Evolutionary conservation across 2,888 invertebrate genomes (phyloP).

Genomic region (Xestia rhomboidea): DNA sequence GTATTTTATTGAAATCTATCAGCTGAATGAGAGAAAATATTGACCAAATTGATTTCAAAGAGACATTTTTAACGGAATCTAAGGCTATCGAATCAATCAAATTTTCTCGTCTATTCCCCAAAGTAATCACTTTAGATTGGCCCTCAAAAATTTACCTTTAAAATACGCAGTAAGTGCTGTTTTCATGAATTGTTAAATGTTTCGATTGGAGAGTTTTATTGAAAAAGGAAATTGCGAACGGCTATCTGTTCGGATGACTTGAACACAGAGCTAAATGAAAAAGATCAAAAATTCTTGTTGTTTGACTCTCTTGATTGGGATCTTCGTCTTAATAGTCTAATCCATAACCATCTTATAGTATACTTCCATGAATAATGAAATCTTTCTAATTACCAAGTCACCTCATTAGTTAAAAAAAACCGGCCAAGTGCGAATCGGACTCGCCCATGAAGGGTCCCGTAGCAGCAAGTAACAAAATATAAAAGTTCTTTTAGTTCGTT

Average conservation of each 20-base stretch:
- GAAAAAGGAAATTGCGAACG: conserved; percentile 37
- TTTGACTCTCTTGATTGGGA: not conserved
- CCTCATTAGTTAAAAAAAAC: too few relatives aligned
- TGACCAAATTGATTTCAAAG: conserved; percentile 30
- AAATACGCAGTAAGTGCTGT: conserved; percentile 52
- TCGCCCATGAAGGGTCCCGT: too few relatives aligned
- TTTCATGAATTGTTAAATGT: conserved; percentile 56
- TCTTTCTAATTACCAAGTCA: too few relatives aligned
- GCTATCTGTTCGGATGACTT: conserved; percentile 1
- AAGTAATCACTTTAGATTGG: conserved; percentile 50
- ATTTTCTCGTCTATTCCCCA: conserved; percentile 38
- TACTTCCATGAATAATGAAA: not conserved
- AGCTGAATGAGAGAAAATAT: conserved; percentile 21
- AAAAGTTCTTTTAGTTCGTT: too few relatives aligned
- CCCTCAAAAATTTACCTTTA: conserved; percentile 51
- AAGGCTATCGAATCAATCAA: conserved; percentile 45
- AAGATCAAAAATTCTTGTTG: not conserved
- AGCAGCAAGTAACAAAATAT: too few relatives aligned
- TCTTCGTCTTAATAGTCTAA: not conserved
- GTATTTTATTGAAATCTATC: conserved; percentile 8
- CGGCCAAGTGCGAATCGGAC: too few relatives aligned
- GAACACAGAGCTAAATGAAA: not conserved
- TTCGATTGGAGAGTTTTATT: conserved; percentile 42
- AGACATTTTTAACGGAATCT: not conserved
- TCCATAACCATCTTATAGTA: not conserved